Evolutionary conservation across 1,140 invertebrate species (phyloP).

Genomic region (Microplitis demolitor): DNA sequence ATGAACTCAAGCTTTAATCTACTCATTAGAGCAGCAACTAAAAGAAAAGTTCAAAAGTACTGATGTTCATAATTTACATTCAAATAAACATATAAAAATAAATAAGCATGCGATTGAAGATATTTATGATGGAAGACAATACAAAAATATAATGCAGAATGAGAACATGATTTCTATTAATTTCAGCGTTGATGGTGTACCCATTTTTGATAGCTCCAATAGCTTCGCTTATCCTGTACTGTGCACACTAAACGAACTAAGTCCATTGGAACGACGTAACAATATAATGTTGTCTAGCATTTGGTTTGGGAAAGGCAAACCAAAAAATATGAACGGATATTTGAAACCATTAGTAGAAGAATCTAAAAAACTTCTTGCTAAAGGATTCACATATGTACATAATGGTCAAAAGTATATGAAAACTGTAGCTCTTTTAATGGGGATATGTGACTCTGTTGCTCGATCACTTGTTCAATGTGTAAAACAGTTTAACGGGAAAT

Average conservation of each 20-base stretch:
- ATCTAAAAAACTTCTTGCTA: neutral
- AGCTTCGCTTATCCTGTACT: conserved; percentile 24
- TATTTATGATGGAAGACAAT: too few relatives aligned
- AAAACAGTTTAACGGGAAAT: neutral
- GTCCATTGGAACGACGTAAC: conserved; percentile 6
- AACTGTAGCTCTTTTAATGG: conserved; percentile 1
- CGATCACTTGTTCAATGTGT: neutral
- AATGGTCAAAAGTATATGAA: neutral
- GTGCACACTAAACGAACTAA: conserved; percentile 28
- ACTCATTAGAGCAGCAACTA: too few relatives aligned
- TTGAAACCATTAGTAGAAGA: conserved; percentile 16
- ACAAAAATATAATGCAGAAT: too few relatives aligned
- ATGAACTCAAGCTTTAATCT: too few relatives aligned
- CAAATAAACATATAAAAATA: too few relatives aligned
- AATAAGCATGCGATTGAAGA: too few relatives aligned
- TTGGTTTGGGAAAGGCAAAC: neutral
- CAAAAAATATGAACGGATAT: conserved; percentile 6
- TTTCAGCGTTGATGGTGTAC: too few relatives aligned
- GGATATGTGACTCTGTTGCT: conserved; percentile 17
- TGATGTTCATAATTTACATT: too few relatives aligned
- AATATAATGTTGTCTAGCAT: conserved; percentile 1
- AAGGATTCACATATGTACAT: neutral
- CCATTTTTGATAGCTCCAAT: too few relatives aligned
- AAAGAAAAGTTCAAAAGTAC: too few relatives aligned
- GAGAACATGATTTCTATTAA: too few relatives aligned